Base-by-base conservation (phyloP, 2,888 invertebrate genomes). In the Drosophila mimica region DNA sequence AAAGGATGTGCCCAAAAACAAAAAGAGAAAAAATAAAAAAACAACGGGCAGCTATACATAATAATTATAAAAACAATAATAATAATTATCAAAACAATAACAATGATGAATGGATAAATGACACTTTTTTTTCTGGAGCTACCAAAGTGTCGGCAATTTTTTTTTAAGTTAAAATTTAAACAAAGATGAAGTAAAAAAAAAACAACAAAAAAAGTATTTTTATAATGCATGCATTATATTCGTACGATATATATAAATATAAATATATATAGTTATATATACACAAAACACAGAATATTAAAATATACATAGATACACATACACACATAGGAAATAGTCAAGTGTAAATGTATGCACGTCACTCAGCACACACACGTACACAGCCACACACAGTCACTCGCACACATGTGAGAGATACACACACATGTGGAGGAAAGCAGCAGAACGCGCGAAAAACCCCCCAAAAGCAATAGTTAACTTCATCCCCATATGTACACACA, bases 141-240 rank as follows among this genome's bases (percentile, higher is more conserved):
- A 53, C 65, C 70, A 74, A 76, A 76, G 83, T 70, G 83, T 74
- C 70, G 64, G 76, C 58, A 79, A 75, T 81, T 86, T 90, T 88
- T 87, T 88, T 88, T 90, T 90, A 86, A 90, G 83, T 89, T 90
- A 76, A 83, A 36, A 70, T 57, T 68, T 69, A 68, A 68, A 89
- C 79, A 70, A 81, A 70, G 67, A 79, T 56, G 59, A 78, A 81
- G 61, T 38, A 67, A 76, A 57, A 63, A 57, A 48, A 46, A 59
- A 75, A 63, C 7, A 20, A 4, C 4, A 61, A 69, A 77, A 61
- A 77, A 89, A 87, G 91, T 92, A 92, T 92, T 92, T 92, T 92
- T 92, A 92, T 92, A 92, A 91, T 92, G 90, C 92, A 92, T 92
- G 92, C 91, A 91, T 92, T 91, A 91, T 92, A 92, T 91, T 89